These are phyloP conservation scores for Sialis fuliginosa DNA, from an alignment of 2,888 invertebrate genomes.

Conservation along the genomic window DNA sequence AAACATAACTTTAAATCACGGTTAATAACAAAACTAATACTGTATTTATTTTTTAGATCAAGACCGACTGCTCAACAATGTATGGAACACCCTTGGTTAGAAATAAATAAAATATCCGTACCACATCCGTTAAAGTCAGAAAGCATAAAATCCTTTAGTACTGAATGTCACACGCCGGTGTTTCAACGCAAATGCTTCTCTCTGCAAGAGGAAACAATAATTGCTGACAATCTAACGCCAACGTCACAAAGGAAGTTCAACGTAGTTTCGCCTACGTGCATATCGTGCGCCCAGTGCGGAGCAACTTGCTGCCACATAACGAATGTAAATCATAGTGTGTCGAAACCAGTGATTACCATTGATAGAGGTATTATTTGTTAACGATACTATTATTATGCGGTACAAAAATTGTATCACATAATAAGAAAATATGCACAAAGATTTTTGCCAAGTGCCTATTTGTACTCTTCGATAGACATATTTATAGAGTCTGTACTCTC, in stretches of 20 bases:
- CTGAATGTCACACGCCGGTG: constrained; percentile 3
- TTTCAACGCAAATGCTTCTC: constrained; percentile 7
- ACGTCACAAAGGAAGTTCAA: constrained; percentile 16
- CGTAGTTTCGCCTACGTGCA: constrained; percentile 21
- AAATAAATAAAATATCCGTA: constrained; percentile 10
- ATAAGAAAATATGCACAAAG: too few relatives aligned
- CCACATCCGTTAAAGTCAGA: constrained; percentile 6
- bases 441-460: too few relatives aligned
- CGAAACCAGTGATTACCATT: constrained; percentile 24
- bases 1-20: constrained; percentile 19
- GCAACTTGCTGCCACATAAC: constrained; percentile 21
- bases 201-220: background rate
- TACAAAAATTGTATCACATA: too few relatives aligned
- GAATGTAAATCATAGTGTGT: constrained; percentile 23
- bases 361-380: constrained; percentile 31
- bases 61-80: constrained; percentile 78
- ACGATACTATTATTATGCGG: constrained; percentile 10
- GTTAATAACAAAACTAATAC: background rate
- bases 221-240: constrained; percentile 7
- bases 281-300: constrained; percentile 27
- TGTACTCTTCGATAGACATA: too few relatives aligned
- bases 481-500: too few relatives aligned
- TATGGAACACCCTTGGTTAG: constrained; percentile 79
- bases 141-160: background rate
- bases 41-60: constrained; percentile 40